phyloP scores from a whole-genome alignment of 2,113 vertebrate genomes.

The Empidonax alnorum region DNA sequence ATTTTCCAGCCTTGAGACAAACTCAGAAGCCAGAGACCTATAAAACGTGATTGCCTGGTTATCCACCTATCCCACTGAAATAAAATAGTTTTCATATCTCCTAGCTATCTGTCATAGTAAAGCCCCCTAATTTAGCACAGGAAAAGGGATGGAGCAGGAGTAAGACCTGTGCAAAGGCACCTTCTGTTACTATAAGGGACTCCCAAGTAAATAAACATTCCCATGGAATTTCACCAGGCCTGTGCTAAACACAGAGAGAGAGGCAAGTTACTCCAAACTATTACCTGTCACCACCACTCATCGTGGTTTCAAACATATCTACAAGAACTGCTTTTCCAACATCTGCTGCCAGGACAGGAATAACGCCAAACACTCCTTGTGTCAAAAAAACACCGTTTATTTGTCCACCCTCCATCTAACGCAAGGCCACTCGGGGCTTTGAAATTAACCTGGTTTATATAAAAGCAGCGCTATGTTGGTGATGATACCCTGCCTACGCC shows the following conservation, averaged over 20 bases:
- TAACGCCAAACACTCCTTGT: fast-evolving
- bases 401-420: neutral
- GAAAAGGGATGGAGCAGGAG: neutral
- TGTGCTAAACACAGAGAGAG: neutral
- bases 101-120: neutral
- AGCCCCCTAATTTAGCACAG: neutral
- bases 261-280: neutral
- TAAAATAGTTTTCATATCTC: neutral
- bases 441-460: neutral
- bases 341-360: neutral
- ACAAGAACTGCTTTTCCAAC: neutral
- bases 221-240: neutral
- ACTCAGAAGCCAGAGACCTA: neutral
- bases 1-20: neutral
- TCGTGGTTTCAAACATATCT: neutral
- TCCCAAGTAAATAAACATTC: neutral
- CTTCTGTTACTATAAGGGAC: neutral
- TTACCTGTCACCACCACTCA: neutral
- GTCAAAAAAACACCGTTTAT: neutral
- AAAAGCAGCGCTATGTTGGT: fast-evolving
- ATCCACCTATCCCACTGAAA: neutral
- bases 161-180: constrained; percentile 19
- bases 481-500: fast-evolving
- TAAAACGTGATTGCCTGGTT: neutral
- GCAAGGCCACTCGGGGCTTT: neutral